A percentile compares a stretch with the other conserved stretches of the same genome.
phyloP scores from a whole-genome alignment of 2,888 invertebrate genomes.

The Sphaerophoria taeniata region DNA sequence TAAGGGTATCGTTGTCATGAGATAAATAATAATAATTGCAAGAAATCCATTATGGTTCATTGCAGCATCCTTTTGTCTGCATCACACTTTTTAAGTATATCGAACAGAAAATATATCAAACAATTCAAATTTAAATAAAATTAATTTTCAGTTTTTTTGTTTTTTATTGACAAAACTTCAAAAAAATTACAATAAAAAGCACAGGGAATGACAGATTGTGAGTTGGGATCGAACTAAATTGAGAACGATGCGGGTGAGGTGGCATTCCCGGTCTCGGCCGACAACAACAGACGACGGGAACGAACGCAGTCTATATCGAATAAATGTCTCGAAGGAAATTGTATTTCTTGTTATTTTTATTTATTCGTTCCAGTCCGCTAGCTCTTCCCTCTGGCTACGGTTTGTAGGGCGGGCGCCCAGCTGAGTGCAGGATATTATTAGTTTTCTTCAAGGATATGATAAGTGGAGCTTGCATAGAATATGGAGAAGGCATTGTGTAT shows the following conservation, averaged over 20 bases:
- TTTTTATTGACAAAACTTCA: constrained; percentile 60
- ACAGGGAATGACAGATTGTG: constrained; percentile 50
- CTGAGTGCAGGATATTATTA: constrained; percentile 39
- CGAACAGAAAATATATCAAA: constrained; percentile 41
- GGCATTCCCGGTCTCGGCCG: neutral
- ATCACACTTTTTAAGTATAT: constrained; percentile 12
- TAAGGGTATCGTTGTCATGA: constrained; percentile 45
- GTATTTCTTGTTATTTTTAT: constrained; percentile 25
- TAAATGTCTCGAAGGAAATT: constrained; percentile 49
- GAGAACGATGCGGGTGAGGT: neutral
- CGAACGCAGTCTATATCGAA: constrained; percentile 39
- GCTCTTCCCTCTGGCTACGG: too few relatives aligned
- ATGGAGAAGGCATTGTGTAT: neutral
- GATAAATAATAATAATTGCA: constrained; percentile 67
- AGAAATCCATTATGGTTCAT: constrained; percentile 64
- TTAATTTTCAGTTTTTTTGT: constrained; percentile 27
- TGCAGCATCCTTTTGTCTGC: constrained; percentile 52
- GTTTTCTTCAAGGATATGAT: constrained; percentile 18
- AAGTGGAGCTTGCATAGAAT: neutral
- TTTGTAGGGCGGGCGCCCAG: neutral
- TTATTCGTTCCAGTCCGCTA: neutral
- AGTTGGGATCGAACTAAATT: neutral
- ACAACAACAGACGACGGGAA: neutral
- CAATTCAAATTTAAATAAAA: constrained; percentile 51
- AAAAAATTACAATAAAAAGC: constrained; percentile 11